Conservation (phyloP, 2,113 vertebrate species). For the Cephalophus harveyi region DNA sequence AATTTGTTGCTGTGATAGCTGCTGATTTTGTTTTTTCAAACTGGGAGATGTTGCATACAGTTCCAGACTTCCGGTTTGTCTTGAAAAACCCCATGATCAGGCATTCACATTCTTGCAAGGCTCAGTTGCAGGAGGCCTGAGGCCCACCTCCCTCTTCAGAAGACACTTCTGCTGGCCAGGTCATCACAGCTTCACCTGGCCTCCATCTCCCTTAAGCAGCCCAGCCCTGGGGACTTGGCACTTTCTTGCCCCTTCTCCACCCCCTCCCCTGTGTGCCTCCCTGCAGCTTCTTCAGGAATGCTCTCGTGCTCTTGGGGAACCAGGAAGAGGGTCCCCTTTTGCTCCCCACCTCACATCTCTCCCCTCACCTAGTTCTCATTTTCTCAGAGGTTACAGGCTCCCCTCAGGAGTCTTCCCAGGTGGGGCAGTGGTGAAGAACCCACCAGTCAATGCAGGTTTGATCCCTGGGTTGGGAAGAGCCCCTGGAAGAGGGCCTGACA, state of each 20-base stretch:
- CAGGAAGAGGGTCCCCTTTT: neutral
- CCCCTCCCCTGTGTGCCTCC: neutral
- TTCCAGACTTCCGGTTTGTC: neutral
- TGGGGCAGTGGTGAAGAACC: neutral
- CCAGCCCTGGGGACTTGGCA: fast-evolving
- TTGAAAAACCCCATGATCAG: neutral
- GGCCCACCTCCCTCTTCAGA: neutral
- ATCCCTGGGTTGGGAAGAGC: neutral
- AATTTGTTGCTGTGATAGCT: neutral
- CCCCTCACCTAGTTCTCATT: neutral
- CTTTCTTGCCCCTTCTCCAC: neutral
- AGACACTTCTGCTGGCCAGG: neutral
- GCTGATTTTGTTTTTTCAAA: neutral
- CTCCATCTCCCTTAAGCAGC: neutral
- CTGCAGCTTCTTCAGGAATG: neutral
- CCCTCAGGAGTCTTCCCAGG: neutral
- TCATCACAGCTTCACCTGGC: neutral
- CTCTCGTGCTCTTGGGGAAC: neutral
- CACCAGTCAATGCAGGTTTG: neutral
- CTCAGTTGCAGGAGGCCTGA: neutral
- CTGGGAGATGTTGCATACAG: neutral
- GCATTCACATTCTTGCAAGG: neutral
- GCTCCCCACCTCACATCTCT: neutral
- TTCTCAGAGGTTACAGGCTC: neutral
- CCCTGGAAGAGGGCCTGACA: neutral